Conservation (phyloP, 2,113 vertebrate species). For the Macquaria australasica region DNA sequence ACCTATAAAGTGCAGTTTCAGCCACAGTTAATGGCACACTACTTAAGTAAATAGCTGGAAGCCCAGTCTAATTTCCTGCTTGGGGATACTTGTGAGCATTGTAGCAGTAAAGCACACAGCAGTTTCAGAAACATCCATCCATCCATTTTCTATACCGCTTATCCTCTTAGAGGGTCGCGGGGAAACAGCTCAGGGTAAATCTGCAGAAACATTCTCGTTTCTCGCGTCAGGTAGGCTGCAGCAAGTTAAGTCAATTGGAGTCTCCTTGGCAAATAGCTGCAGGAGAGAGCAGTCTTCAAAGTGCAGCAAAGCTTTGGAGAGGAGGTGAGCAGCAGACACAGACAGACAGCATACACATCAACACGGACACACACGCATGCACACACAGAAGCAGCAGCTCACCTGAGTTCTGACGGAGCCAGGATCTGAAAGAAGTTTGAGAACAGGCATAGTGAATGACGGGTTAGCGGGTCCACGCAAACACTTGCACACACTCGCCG, state of each 20-base stretch:
- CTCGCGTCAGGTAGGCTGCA: constrained; percentile 53
- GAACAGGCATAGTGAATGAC: constrained; percentile 81
- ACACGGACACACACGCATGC: constrained; percentile 19
- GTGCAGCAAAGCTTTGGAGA: constrained; percentile 65
- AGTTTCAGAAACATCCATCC: constrained; percentile 37
- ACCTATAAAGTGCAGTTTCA: neutral
- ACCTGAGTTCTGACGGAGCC: constrained; percentile 90
- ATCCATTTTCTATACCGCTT: too few species aligned
- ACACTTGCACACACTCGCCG: constrained; percentile 72
- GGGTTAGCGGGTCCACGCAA: constrained; percentile 73
- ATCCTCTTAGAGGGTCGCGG: too few species aligned
- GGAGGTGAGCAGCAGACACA: constrained; percentile 48
- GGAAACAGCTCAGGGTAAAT: constrained; percentile 34
- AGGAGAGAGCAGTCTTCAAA: constrained; percentile 71
- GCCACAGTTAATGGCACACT: neutral
- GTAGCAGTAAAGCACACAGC: constrained; percentile 16
- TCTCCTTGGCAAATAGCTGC: constrained; percentile 71
- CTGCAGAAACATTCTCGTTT: constrained; percentile 38
- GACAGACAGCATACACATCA: constrained; percentile 28
- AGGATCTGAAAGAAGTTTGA: constrained; percentile 91
- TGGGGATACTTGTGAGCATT: constrained; percentile 22
- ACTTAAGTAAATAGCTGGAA: constrained; percentile 5
- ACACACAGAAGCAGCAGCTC: constrained; percentile 77
- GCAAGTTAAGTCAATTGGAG: constrained; percentile 68
- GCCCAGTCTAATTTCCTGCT: constrained; percentile 30